Conservation (phyloP, 2,113 vertebrate species). For the Felis chaus region DNA sequence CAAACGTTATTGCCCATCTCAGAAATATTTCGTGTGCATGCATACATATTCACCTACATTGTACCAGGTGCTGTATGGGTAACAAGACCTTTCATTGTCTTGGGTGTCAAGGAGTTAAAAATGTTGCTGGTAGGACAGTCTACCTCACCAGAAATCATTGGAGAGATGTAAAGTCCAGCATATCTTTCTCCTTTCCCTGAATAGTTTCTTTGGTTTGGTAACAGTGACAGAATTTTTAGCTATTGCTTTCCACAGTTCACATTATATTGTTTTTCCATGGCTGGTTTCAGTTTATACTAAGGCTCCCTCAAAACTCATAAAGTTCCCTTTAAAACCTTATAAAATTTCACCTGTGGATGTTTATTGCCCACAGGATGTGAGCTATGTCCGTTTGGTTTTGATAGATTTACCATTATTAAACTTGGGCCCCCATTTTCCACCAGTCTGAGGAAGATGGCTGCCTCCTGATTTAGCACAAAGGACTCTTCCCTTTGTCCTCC, state of each 20-base stretch:
- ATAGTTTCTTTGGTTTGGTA: slow-evolving; percentile 53
- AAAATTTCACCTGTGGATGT: slow-evolving; percentile 87
- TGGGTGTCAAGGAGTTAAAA: not conserved
- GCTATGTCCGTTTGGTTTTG: slow-evolving; percentile 80
- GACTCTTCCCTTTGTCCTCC: slow-evolving; percentile 15
- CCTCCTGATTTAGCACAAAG: slow-evolving; percentile 67
- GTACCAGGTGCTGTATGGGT: not conserved
- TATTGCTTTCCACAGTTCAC: slow-evolving; percentile 75
- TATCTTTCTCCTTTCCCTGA: not conserved
- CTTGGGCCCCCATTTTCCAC: slow-evolving; percentile 64
- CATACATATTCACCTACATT: not conserved
- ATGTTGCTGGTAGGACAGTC: not conserved
- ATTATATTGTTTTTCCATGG: slow-evolving; percentile 86
- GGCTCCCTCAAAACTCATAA: slow-evolving; percentile 85
- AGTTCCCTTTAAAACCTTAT: slow-evolving; percentile 84
- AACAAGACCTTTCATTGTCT: not conserved
- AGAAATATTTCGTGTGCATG: not conserved
- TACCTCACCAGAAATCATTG: not conserved
- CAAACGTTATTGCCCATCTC: not conserved
- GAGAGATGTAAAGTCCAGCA: not conserved
- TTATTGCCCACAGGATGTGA: slow-evolving; percentile 86
- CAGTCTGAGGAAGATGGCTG: slow-evolving; percentile 63
- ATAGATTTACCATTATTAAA: slow-evolving; percentile 83
- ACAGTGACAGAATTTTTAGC: slow-evolving; percentile 79
- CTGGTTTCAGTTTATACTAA: slow-evolving; percentile 84